Base-by-base conservation (phyloP, 1,140 invertebrate species). In the Lasaia peninsularis region DNA sequence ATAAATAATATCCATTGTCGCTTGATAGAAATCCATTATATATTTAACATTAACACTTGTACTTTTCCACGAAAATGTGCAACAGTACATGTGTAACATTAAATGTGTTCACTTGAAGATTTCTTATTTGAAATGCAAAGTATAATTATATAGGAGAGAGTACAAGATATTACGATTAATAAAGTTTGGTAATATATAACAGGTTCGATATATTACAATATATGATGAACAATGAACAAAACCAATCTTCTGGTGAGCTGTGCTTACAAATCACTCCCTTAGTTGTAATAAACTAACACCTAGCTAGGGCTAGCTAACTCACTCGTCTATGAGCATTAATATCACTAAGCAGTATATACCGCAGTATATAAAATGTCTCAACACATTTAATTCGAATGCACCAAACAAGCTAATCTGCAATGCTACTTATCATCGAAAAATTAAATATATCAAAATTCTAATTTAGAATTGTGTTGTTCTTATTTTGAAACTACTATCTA, bases 291-390 rank as follows among this genome's bases (percentile, higher is more conserved):
- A 70, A 73, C 81, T 84, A 85, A 76, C 67, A 71, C 60, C 81
- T 85, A 84, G 80, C 84, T 87, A 87, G 68, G 61, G 75, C 78
- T 83, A 83, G 71, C 80, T 86, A 85, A 78, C 70, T 82, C 79
- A 82, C 75, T 75, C 77, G 79, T 57, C 84, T 86, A 88, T 86
- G 79, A 86, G 85, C 82, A 77, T 78, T 70, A 75, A 75, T 84
- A 86, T 87, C 82, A 86, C 85, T 86, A 86, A 84, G 80, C 85
- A 75, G 68, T 73, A 81, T 82, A 79, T 80, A 78, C 71, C 69
- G 69, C 62, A 63, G 68, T 75, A 77, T 62, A 74, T 62, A 72
- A 60, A 67, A 72, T 76, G 75, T 73, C 54, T 67, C 62, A 63
- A 73, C 69, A 78, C 62, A 54, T 67, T 44, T 44, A 40, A 72